Percentiles rank a stretch among this genome's conserved stretches.
phyloP scores from a whole-genome alignment of 2,797 vertebrate genomes.

The Rhinophrynus dorsalis region DNA sequence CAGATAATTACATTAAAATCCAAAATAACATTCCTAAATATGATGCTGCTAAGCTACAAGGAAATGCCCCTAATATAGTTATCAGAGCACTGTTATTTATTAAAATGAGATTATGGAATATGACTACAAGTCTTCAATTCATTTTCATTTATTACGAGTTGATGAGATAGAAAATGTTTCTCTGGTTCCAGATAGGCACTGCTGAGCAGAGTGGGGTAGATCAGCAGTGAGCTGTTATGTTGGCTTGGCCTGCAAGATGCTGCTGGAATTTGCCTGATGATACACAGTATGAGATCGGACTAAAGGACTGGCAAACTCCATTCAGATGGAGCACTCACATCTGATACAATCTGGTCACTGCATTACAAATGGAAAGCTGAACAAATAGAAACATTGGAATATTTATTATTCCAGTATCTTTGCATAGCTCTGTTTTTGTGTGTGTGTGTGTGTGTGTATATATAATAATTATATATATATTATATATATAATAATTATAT shows the following conservation, averaged over 20 bases:
- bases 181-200: background rate
- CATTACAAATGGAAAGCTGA: background rate
- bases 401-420: no score
- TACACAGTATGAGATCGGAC: background rate
- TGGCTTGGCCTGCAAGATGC: background rate
- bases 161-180: constrained; percentile 16
- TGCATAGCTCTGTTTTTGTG: no score
- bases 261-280: background rate
- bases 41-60: background rate
- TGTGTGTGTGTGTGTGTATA: no score
- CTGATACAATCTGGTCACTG: constrained; percentile 12
- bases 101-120: constrained; percentile 29
- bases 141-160: constrained; percentile 28
- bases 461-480: no score
- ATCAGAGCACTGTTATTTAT: background rate
- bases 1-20: no score
- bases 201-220: constrained; percentile 20
- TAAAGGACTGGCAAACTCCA: constrained; percentile 21
- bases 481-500: no score
- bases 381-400: background rate
- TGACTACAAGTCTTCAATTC: constrained; percentile 16
- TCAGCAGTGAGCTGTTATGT: constrained; percentile 22
- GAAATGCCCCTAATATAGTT: background rate
- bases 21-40: no score
- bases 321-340: constrained; percentile 34